Evolutionary conservation across 2,113 vertebrate genomes (phyloP).

Genomic region (Cariama cristata): DNA sequence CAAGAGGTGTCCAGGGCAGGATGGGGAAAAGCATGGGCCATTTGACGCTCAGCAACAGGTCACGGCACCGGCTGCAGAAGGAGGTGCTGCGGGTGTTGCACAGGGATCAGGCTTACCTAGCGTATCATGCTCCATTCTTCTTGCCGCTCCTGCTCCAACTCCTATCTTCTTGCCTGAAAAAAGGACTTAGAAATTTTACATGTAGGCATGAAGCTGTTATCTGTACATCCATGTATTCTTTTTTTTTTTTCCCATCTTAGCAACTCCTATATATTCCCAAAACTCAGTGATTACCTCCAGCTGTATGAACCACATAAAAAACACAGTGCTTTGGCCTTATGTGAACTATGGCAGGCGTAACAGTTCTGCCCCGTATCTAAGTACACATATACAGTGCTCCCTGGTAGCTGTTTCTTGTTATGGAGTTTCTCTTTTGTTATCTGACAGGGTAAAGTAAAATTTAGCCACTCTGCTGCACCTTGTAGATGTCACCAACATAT

Average conservation of each 20-base stretch:
- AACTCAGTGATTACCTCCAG: background rate
- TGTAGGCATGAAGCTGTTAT: background rate
- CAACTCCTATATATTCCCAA: background rate
- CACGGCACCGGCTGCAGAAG: background rate
- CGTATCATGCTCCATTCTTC: fast-evolving
- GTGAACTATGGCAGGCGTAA: background rate
- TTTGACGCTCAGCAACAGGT: too few species aligned
- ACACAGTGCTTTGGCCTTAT: background rate
- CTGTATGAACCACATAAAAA: background rate
- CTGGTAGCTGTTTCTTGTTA: background rate
- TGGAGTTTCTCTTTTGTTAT: background rate
- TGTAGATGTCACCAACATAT: background rate
- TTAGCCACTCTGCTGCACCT: background rate
- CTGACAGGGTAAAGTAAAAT: background rate
- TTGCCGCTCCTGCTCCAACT: background rate
- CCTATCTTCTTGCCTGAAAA: background rate
- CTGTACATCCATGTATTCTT: background rate
- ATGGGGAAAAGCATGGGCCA: background rate
- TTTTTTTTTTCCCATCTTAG: fast-evolving
- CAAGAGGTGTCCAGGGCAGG: background rate
- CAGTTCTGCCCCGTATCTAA: background rate
- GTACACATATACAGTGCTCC: background rate
- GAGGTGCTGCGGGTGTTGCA: background rate
- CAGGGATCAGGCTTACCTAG: background rate
- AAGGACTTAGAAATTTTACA: background rate